phyloP scores from a whole-genome alignment of 2,888 invertebrate species.

The Drosophila pseudotalamancana region DNA sequence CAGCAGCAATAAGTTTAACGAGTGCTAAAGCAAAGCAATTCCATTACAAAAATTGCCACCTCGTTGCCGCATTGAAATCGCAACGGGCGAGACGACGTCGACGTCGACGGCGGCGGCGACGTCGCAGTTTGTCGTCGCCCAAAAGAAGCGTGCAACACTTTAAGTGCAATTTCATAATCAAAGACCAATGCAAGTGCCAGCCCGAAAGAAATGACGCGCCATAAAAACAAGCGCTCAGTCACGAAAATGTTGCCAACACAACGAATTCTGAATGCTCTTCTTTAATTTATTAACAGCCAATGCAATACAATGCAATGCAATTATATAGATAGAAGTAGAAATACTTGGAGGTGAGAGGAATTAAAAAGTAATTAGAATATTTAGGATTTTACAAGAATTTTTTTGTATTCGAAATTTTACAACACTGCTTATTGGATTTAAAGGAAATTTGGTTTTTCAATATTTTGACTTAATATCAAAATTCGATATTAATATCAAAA shows the following conservation, averaged over 20 bases:
- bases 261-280: slow-evolving; percentile 18
- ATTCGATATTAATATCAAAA: too few species aligned
- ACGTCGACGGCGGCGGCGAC: too few species aligned
- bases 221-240: slow-evolving; percentile 55
- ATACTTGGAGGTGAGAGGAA: too few species aligned
- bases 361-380: too few species aligned
- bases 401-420: too few species aligned
- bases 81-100: too few species aligned
- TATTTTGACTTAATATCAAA: too few species aligned
- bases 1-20: slow-evolving; percentile 45
- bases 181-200: slow-evolving; percentile 50
- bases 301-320: neutral
- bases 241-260: neutral
- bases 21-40: slow-evolving; percentile 56
- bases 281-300: too few species aligned
- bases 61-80: slow-evolving; percentile 14
- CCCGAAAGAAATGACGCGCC: slow-evolving; percentile 58
- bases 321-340: too few species aligned
- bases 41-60: slow-evolving; percentile 75
- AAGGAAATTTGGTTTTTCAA: too few species aligned
- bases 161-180: slow-evolving; percentile 77
- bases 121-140: slow-evolving; percentile 20
- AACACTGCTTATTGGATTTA: too few species aligned
- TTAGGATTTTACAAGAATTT: too few species aligned
- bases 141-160: slow-evolving; percentile 60